Conservation (phyloP, 2,113 vertebrate species). For the Hiodon tergisus region DNA sequence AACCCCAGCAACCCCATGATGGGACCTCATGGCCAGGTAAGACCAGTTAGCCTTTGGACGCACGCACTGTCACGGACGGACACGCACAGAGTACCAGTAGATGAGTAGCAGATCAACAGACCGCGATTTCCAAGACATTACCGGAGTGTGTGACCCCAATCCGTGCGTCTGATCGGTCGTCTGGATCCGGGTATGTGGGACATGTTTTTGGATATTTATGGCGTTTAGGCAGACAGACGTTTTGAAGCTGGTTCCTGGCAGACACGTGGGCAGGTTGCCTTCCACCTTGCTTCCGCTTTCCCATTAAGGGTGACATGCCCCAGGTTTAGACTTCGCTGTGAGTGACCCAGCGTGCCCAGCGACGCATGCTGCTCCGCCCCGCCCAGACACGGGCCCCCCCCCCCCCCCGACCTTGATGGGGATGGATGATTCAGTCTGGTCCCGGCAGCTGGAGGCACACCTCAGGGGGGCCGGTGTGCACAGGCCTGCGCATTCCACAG, state of each 20-base stretch:
- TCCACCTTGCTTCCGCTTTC: too few relatives aligned
- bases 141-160: background rate
- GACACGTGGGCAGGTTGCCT: too few relatives aligned
- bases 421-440: constrained; percentile 65
- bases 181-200: too few relatives aligned
- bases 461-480: constrained; percentile 54
- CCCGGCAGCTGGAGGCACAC: constrained; percentile 32
- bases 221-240: too few relatives aligned
- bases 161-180: background rate
- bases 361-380: too few relatives aligned
- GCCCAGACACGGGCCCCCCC: background rate
- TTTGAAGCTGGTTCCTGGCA: too few relatives aligned
- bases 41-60: constrained; percentile 16
- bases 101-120: background rate
- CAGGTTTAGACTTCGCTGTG: too few relatives aligned
- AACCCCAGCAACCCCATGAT: constrained; percentile 70
- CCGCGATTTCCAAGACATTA: too few relatives aligned
- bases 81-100: background rate
- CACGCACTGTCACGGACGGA: background rate
- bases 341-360: too few relatives aligned
- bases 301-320: too few relatives aligned
- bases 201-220: too few relatives aligned
- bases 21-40: constrained; percentile 73
- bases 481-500: constrained; percentile 47
- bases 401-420: constrained; percentile 26